These are phyloP conservation scores for Trissolcus brochymenae DNA, from an alignment of 2,888 invertebrate species.

Conservation along the genomic window DNA sequence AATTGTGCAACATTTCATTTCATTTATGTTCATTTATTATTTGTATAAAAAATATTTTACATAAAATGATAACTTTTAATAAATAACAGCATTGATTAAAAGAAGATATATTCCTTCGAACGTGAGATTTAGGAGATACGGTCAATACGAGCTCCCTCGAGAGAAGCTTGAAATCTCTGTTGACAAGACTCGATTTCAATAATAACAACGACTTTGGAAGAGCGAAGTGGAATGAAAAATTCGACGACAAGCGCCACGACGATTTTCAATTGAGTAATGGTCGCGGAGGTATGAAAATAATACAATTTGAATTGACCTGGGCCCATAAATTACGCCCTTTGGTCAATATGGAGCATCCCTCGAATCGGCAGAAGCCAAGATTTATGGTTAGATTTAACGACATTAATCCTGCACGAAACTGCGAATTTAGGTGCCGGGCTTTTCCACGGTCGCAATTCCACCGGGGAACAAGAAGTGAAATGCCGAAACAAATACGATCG, in stretches of 20 bases:
- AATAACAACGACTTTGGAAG: not conserved
- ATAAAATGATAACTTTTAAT: too few species aligned
- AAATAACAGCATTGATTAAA: too few species aligned
- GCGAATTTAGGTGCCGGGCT: constrained; percentile 33
- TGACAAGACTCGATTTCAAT: not conserved
- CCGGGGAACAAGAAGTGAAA: constrained; percentile 35
- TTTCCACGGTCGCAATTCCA: constrained; percentile 27
- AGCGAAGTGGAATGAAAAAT: not conserved
- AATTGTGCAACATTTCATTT: too few species aligned
- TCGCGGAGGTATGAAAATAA: constrained; percentile 8
- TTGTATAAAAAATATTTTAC: too few species aligned
- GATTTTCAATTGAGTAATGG: not conserved
- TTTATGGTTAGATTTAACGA: constrained; percentile 49
- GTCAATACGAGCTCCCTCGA: not conserved
- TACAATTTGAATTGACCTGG: constrained; percentile 17
- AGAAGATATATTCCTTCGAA: too few species aligned
- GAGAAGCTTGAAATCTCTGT: not conserved
- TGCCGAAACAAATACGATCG: constrained; percentile 39
- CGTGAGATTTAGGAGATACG: not conserved
- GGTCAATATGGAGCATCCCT: constrained; percentile 33
- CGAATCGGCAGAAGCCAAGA: constrained; percentile 36
- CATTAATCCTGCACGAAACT: constrained; percentile 42
- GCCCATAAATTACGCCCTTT: constrained; percentile 38
- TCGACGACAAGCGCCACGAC: not conserved
- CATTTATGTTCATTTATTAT: too few species aligned